These are phyloP conservation scores for Clarias macrocephalus DNA, from an alignment of 2,113 vertebrate species.

Conservation along the genomic window DNA sequence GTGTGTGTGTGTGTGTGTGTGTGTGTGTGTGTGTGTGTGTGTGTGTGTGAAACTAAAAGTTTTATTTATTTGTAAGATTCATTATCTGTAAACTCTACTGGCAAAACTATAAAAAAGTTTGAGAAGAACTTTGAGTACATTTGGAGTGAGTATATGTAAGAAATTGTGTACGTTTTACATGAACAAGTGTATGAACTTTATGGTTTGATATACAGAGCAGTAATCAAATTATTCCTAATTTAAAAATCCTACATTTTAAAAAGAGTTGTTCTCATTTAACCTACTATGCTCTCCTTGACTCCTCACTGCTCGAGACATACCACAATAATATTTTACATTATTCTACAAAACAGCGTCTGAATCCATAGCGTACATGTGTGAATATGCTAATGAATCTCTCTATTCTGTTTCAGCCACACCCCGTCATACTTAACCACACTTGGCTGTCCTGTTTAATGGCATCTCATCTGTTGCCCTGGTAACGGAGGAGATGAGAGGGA, in stretches of 20 bases:
- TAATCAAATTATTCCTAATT: not conserved
- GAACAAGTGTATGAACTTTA: not conserved
- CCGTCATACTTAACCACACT: slow-evolving; percentile 36
- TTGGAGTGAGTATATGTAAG: not conserved
- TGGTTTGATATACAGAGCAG: not conserved
- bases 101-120: not conserved
- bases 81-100: not conserved
- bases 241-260: not conserved
- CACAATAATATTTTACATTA: not conserved
- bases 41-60: no score
- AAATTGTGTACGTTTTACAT: not conserved
- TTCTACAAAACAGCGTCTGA: not conserved
- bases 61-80: not conserved
- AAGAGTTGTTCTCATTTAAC: not conserved
- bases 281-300: not conserved
- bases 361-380: not conserved
- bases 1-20: no score
- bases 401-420: slow-evolving; percentile 17
- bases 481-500: slow-evolving; percentile 51
- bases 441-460: slow-evolving; percentile 54
- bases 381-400: not conserved
- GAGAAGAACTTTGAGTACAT: not conserved
- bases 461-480: slow-evolving; percentile 59
- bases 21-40: no score
- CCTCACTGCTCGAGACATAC: not conserved